Evolutionary conservation across 2,113 vertebrate genomes (phyloP).

Genomic region (Anoura caudifer): DNA sequence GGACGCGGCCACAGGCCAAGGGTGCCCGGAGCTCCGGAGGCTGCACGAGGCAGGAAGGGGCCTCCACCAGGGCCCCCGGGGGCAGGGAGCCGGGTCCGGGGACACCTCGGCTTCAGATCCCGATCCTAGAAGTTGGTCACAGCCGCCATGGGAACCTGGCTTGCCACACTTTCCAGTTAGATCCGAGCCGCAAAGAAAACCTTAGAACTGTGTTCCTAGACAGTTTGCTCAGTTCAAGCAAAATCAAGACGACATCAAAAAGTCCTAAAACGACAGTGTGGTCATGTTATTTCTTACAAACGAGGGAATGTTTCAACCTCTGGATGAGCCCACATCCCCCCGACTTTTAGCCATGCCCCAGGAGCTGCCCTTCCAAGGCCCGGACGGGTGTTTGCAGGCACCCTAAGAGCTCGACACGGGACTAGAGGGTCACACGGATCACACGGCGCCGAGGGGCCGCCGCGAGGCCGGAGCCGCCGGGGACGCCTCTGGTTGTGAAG

Average conservation of each 20-base stretch:
- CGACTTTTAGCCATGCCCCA: background rate
- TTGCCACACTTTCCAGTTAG: rapidly evolving
- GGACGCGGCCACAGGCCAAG: rapidly evolving
- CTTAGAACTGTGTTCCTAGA: background rate
- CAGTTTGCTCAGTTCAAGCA: background rate
- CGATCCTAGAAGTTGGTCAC: rapidly evolving
- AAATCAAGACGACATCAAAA: rapidly evolving
- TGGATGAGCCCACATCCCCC: rapidly evolving
- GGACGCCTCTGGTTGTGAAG: too few relatives aligned
- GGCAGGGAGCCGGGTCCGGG: rapidly evolving
- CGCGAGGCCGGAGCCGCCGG: rapidly evolving
- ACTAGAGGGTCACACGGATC: rapidly evolving
- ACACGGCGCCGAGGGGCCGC: rapidly evolving
- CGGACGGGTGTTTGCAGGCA: rapidly evolving
- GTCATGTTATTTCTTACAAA: rapidly evolving
- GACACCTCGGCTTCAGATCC: too few relatives aligned
- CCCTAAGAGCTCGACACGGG: too few relatives aligned
- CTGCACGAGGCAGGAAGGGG: background rate
- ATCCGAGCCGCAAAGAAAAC: rapidly evolving
- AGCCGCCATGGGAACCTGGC: rapidly evolving
- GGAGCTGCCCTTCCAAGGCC: rapidly evolving
- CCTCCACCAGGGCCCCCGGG: background rate
- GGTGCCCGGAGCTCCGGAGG: rapidly evolving
- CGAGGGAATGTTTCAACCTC: rapidly evolving
- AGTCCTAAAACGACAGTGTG: too few relatives aligned